phyloP scores from a whole-genome alignment of 2,888 invertebrate species.

The Sinodicranocentrus sp. region DNA sequence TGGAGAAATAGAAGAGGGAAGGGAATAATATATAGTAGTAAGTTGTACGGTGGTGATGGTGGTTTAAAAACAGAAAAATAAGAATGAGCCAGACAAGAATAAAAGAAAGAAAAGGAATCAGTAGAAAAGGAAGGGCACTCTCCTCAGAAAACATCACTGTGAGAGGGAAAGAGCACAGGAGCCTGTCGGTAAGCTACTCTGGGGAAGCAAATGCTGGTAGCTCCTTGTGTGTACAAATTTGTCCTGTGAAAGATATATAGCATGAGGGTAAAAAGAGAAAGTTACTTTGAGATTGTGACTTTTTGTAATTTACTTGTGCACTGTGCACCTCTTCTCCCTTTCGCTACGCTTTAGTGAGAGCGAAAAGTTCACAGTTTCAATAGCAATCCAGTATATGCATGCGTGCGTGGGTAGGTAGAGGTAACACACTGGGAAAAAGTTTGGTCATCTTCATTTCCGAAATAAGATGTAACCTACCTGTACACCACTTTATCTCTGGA shows the following conservation, averaged over 20 bases:
- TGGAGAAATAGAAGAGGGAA: neutral
- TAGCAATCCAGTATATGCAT: neutral
- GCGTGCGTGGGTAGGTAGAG: neutral
- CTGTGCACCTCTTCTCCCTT: conserved; percentile 23
- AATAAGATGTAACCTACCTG: conserved; percentile 25
- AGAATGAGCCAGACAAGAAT: conserved; percentile 25
- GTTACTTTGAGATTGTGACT: conserved; percentile 66
- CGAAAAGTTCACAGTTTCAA: conserved; percentile 65
- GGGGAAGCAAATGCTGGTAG: conserved; percentile 42
- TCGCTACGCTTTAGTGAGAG: conserved; percentile 56
- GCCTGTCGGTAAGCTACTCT: too few relatives aligned
- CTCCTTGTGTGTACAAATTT: conserved; percentile 57
- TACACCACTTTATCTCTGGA: neutral
- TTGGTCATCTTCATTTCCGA: conserved; percentile 67
- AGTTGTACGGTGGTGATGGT: neutral
- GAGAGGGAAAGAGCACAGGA: conserved; percentile 21
- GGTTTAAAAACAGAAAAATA: conserved; percentile 38
- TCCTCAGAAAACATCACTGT: conserved; percentile 37
- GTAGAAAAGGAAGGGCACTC: conserved; percentile 43
- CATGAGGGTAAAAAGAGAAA: conserved; percentile 66
- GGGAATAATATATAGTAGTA: neutral
- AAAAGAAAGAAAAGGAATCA: conserved; percentile 34
- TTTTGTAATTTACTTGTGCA: conserved; percentile 65
- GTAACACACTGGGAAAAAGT: conserved; percentile 40
- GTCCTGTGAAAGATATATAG: conserved; percentile 64